Evolutionary conservation across 2,888 invertebrate genomes (phyloP).

Genomic region (Carcina quercana): DNA sequence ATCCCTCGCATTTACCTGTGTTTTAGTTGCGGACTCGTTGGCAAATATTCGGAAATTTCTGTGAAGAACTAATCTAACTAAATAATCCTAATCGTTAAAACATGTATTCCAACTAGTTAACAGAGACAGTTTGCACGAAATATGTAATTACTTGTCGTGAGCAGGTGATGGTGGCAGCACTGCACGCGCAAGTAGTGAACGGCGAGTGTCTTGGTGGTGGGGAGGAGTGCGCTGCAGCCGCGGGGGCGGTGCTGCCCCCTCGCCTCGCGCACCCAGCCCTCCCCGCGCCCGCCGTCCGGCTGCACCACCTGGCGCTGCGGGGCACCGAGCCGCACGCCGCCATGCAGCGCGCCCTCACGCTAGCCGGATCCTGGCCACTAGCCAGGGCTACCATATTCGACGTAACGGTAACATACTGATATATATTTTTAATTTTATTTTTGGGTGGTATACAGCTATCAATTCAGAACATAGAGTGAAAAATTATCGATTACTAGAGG

Average conservation of each 20-base stretch:
- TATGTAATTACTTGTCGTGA: too few relatives aligned
- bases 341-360: slow-evolving; percentile 93
- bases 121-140: too few relatives aligned
- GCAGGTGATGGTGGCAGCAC: slow-evolving; percentile 93
- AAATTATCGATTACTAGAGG: too few relatives aligned
- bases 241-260: slow-evolving; percentile 86
- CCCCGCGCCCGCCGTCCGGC: slow-evolving; percentile 89
- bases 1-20: too few relatives aligned
- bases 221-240: slow-evolving; percentile 81
- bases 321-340: slow-evolving; percentile 91
- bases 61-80: too few relatives aligned
- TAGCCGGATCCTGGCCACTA: slow-evolving; percentile 95
- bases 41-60: too few relatives aligned
- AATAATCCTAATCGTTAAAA: too few relatives aligned
- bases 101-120: too few relatives aligned
- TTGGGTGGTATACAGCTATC: too few relatives aligned
- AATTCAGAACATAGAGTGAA: too few relatives aligned
- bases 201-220: slow-evolving; percentile 85
- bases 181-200: slow-evolving; percentile 94
- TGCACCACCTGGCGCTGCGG: slow-evolving; percentile 92
- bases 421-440: neutral
- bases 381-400: slow-evolving; percentile 95
- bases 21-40: too few relatives aligned
- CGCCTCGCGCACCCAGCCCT: slow-evolving; percentile 87
- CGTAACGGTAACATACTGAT: slow-evolving; percentile 17